Conservation (phyloP, 2,113 vertebrate genomes). For the Ascaphus truei region DNA sequence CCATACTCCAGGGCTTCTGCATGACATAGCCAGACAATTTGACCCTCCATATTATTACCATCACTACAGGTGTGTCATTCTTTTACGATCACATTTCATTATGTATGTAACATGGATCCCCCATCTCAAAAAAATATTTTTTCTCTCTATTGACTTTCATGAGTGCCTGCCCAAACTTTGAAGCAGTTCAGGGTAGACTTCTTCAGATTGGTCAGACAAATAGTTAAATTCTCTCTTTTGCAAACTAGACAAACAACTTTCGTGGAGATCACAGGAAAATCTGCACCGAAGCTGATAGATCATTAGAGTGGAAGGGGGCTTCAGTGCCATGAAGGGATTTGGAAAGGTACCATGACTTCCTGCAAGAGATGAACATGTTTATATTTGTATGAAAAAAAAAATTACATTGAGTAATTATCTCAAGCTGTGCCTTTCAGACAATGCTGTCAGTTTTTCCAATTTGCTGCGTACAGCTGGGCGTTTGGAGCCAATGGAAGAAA, state of each 20-base stretch:
- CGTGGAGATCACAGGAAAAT: neutral
- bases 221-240: neutral
- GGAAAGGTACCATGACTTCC: slow-evolving; percentile 46
- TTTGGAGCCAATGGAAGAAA: slow-evolving; percentile 51
- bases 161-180: too few relatives aligned
- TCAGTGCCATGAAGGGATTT: slow-evolving; percentile 18
- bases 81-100: too few relatives aligned
- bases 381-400: slow-evolving; percentile 49
- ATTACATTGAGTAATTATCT: slow-evolving; percentile 53
- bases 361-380: slow-evolving; percentile 50
- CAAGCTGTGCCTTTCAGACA: slow-evolving; percentile 60
- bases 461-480: slow-evolving; percentile 53
- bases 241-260: neutral
- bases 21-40: too few relatives aligned
- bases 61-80: too few relatives aligned
- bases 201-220: too few relatives aligned
- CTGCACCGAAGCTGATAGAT: neutral
- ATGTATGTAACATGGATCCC: too few relatives aligned
- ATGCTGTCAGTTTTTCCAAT: slow-evolving; percentile 61
- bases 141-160: too few relatives aligned
- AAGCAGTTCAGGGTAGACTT: too few relatives aligned
- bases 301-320: neutral
- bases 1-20: too few relatives aligned
- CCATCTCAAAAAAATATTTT: too few relatives aligned
- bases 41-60: too few relatives aligned